Evolutionary conservation across 2,888 invertebrate species (phyloP), one percentile per base, ranked within the genome.

Genomic region (Autographa pulchrina): DNA sequence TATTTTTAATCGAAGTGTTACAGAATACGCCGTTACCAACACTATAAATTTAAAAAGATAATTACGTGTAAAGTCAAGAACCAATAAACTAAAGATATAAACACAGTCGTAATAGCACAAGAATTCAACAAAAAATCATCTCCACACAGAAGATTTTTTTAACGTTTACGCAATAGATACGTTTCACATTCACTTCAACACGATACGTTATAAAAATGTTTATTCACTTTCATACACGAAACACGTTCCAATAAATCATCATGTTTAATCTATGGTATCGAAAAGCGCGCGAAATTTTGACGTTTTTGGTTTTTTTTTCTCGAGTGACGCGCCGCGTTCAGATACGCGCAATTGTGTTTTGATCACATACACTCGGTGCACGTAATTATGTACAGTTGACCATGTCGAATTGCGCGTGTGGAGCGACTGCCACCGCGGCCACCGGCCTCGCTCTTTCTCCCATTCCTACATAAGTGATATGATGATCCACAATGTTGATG

Each of bases 371-470:
- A 77, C 87, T 86, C 84, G 77, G 84, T 86, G 87, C 86, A 83
- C 85, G 88, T 92, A 91, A 93, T 92, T 92, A 92, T 89, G 90
- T 91, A 92, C 91, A 94, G 92, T 92, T 95, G 95, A 94, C 95
- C 94, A 95, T 94, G 89, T 94, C 94, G 95, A 95, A 94, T 92
- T 95, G 92, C 92, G 94, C 94, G 93, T 91, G 94, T 91, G 72
- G 89, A 89, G 85, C 91, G 95, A 95, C 95, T 95, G 95, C 89
- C 85, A 88, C 86, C 72, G 91, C 92, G 92, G 91, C 87, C 93
- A 90, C 85, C 90, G 90, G 91, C 92, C 90, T 87, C 92, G 91
- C 92, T 94, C 94, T 94, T 94, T 94, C 95, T 94, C 93, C 95
- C 95, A 95, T 95, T 94, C 94, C 95, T 92, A 93, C 93, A 92